Percentiles rank a stretch among this genome's conserved stretches.
These are phyloP conservation scores for Branchellion lobata DNA, from an alignment of 2,888 invertebrate species.

Conservation along the genomic window DNA sequence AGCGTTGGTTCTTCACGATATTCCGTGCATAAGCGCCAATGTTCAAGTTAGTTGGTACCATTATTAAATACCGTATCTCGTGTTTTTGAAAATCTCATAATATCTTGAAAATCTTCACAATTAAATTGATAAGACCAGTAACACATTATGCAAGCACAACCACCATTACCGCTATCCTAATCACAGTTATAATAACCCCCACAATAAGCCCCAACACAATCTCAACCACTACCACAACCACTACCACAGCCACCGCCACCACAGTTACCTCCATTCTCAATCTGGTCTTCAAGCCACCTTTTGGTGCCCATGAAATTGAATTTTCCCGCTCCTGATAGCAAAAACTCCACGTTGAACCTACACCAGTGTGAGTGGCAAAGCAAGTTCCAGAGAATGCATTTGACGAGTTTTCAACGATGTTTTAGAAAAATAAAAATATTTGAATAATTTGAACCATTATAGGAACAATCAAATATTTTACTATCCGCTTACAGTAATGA, in stretches of 20 bases:
- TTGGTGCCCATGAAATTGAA: slow-evolving; percentile 91
- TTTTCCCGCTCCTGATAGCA: slow-evolving; percentile 85
- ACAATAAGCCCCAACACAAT: background rate
- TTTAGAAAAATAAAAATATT: background rate
- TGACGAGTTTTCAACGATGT: background rate
- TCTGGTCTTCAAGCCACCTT: slow-evolving; percentile 89
- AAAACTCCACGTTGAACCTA: slow-evolving; percentile 76
- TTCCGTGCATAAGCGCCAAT: too few relatives aligned
- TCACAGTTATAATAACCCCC: background rate
- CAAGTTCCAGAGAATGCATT: background rate
- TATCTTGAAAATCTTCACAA: too few relatives aligned
- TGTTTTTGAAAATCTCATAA: too few relatives aligned
- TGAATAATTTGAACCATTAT: background rate
- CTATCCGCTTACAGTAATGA: too few relatives aligned
- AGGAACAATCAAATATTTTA: background rate
- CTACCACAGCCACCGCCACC: background rate
- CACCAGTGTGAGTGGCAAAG: background rate
- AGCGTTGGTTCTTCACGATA: background rate
- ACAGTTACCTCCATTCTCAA: slow-evolving; percentile 77
- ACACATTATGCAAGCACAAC: too few relatives aligned
- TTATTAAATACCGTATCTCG: too few relatives aligned
- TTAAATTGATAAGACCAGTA: too few relatives aligned
- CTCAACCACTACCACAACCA: background rate
- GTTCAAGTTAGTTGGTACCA: too few relatives aligned
- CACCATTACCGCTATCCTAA: too few relatives aligned